Conservation (phyloP, 2,888 invertebrate genomes). For the Himalopsyche kuldschensis region DNA sequence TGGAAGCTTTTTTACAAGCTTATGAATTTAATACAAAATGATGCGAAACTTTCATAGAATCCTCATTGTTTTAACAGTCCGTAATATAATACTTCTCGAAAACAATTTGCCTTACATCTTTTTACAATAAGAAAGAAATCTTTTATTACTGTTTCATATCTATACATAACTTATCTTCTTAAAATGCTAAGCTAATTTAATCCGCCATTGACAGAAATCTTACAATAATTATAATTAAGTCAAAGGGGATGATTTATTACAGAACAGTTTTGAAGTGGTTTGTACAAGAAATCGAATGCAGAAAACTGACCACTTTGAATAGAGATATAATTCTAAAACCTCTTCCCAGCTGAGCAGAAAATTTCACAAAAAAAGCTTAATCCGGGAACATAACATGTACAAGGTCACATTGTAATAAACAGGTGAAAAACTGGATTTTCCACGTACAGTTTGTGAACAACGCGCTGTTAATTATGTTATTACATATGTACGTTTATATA, state of each 20-base stretch:
- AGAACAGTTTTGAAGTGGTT: neutral
- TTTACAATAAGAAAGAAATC: constrained; percentile 2
- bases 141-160: neutral
- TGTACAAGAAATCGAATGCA: neutral
- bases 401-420: too few relatives aligned
- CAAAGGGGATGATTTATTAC: neutral
- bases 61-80: neutral
- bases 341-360: too few relatives aligned
- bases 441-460: too few relatives aligned
- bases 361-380: too few relatives aligned
- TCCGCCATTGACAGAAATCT: neutral
- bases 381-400: too few relatives aligned
- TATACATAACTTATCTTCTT: neutral
- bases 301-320: neutral
- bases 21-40: neutral
- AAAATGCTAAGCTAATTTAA: neutral
- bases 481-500: too few relatives aligned
- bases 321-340: neutral
- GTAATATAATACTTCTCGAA: neutral
- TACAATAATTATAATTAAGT: neutral
- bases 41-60: neutral
- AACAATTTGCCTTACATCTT: neutral
- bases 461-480: too few relatives aligned
- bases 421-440: too few relatives aligned
- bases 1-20: neutral